Percentiles rank a stretch among this genome's conserved stretches.
phyloP scores from a whole-genome alignment of 1,140 invertebrate genomes.

The Nephila pilipes region DNA sequence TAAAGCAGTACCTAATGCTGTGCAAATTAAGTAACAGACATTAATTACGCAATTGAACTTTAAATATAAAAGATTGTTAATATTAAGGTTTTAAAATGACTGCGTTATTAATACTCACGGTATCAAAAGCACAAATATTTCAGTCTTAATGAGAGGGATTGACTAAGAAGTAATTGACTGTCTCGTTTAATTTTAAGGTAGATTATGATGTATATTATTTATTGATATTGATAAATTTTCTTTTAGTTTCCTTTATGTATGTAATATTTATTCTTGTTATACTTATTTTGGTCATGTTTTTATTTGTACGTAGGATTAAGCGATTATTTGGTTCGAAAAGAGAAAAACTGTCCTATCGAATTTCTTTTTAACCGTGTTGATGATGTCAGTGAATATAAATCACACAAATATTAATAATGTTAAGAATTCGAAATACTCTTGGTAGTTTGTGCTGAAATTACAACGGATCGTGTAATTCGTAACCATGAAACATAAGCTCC shows the following conservation, averaged over 20 bases:
- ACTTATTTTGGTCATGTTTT: background rate
- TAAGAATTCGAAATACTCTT: too few relatives aligned
- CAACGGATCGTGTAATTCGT: too few relatives aligned
- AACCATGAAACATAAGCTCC: too few relatives aligned
- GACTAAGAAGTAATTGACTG: background rate
- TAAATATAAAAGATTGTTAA: slow-evolving; percentile 51
- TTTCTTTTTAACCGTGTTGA: too few relatives aligned
- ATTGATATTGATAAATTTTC: background rate
- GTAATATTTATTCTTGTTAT: background rate
- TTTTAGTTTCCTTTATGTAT: background rate
- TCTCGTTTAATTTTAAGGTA: background rate
- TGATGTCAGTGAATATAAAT: too few relatives aligned
- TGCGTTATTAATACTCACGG: background rate
- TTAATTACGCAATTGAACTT: slow-evolving; percentile 50
- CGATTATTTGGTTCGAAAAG: too few relatives aligned
- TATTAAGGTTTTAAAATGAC: slow-evolving; percentile 55
- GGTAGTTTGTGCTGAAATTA: too few relatives aligned
- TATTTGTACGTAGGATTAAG: background rate
- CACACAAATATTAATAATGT: too few relatives aligned
- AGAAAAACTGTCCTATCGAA: too few relatives aligned
- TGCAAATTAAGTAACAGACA: slow-evolving; percentile 42
- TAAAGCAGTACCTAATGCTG: background rate
- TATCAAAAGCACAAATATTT: background rate
- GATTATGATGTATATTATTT: background rate
- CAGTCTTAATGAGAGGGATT: slow-evolving; percentile 2